phyloP scores from a whole-genome alignment of 2,113 vertebrate genomes.

The Mesoclemmys tuberculata region DNA sequence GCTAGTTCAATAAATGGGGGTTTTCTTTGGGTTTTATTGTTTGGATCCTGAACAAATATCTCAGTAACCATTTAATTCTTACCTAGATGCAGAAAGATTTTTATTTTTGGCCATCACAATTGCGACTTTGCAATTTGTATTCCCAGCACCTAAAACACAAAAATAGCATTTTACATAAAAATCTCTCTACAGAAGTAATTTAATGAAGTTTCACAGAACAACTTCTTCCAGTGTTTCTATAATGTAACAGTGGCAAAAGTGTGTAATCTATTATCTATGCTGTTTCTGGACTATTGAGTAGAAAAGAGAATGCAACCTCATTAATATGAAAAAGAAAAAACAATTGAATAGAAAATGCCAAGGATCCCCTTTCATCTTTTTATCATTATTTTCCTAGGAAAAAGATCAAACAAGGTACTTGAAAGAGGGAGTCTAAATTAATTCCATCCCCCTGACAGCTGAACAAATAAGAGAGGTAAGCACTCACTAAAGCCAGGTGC shows the following conservation, averaged over 20 bases:
- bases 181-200: background rate
- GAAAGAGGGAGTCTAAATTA: background rate
- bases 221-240: background rate
- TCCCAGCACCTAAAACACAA: slow-evolving; percentile 87
- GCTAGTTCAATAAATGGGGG: background rate
- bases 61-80: slow-evolving; percentile 14
- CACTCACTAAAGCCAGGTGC: background rate
- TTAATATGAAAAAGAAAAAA: background rate
- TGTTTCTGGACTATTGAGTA: background rate
- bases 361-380: background rate
- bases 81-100: slow-evolving; percentile 80
- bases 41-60: background rate
- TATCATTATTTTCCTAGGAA: background rate
- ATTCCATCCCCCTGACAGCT: background rate
- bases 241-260: background rate
- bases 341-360: slow-evolving; percentile 14
- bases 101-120: slow-evolving; percentile 90
- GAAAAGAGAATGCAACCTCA: background rate
- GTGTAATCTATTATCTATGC: background rate
- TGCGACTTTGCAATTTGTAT: slow-evolving; percentile 87
- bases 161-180: background rate
- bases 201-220: background rate
- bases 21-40: background rate
- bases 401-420: slow-evolving; percentile 47
- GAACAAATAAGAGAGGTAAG: background rate